A percentile compares a stretch with the other conserved stretches of the same genome.
Conservation (phyloP, 2,888 invertebrate genomes). For the Hecatera dysodea region DNA sequence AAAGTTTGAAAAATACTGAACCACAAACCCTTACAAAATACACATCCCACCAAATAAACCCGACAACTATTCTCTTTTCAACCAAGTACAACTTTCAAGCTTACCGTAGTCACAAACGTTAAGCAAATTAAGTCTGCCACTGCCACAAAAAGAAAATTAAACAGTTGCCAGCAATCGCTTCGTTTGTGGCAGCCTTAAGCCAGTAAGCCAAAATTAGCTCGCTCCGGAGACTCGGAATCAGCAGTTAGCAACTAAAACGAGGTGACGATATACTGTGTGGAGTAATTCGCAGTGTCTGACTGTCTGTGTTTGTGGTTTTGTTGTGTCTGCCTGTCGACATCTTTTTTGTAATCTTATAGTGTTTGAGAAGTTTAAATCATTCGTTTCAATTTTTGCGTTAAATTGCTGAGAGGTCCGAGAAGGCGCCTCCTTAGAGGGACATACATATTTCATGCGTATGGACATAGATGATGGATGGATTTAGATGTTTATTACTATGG, state of each 20-base stretch:
- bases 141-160: conserved; percentile 38
- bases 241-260: conserved; percentile 35
- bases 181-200: conserved; percentile 34
- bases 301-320: not conserved
- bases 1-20: too few species aligned
- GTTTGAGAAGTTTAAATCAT: conserved; percentile 2
- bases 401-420: too few species aligned
- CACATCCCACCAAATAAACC: too few species aligned
- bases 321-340: not conserved
- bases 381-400: too few species aligned
- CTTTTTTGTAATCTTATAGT: too few species aligned
- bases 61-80: conserved; percentile 12
- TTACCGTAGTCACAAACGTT: conserved; percentile 23
- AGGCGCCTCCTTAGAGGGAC: too few species aligned
- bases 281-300: conserved; percentile 14
- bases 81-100: conserved; percentile 28
- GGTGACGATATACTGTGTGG: conserved; percentile 12
- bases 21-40: too few species aligned
- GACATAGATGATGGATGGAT: too few species aligned
- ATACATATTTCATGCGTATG: too few species aligned
- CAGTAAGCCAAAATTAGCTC: conserved; percentile 24
- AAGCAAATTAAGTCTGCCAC: conserved; percentile 32
- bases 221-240: conserved; percentile 38
- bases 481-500: too few species aligned
- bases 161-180: conserved; percentile 8